Conservation (phyloP, 2,888 invertebrate genomes). For the Limnephilus rhombicus region DNA sequence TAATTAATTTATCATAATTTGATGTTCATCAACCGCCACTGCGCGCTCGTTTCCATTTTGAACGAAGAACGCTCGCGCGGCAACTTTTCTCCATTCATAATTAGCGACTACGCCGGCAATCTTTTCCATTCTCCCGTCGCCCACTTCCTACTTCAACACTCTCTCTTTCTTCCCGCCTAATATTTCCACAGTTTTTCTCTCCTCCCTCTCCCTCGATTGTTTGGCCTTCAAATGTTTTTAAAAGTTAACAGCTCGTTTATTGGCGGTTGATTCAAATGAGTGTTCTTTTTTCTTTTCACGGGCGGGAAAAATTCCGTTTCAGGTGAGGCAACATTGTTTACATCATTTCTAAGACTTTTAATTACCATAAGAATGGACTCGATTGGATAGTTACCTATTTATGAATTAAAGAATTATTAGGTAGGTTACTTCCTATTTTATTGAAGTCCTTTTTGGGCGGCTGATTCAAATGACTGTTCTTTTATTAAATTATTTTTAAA, state of each 20-base stretch:
- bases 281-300: conserved; percentile 28
- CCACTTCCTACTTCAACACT: conserved; percentile 45
- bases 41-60: conserved; percentile 60
- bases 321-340: not conserved
- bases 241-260: conserved; percentile 57
- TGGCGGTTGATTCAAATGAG: conserved; percentile 53
- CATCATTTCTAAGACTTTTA: conserved; percentile 8
- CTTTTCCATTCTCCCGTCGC: conserved; percentile 59
- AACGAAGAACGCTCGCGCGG: conserved; percentile 60
- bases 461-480: no score
- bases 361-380: not conserved
- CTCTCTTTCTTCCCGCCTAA: conserved; percentile 64
- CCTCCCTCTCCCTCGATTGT: conserved; percentile 45
- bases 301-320: not conserved
- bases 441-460: not conserved
- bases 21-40: conserved; percentile 48
- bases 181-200: conserved; percentile 55
- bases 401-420: not conserved
- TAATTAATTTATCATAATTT: not conserved
- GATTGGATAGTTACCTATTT: not conserved
- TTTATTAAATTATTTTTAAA: no score
- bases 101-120: conserved; percentile 66
- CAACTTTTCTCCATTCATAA: conserved; percentile 67
- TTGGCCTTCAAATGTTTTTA: conserved; percentile 56
- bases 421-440: not conserved